phyloP scores from a whole-genome alignment of 1,140 invertebrate species.

The Sitophilus oryzae region DNA sequence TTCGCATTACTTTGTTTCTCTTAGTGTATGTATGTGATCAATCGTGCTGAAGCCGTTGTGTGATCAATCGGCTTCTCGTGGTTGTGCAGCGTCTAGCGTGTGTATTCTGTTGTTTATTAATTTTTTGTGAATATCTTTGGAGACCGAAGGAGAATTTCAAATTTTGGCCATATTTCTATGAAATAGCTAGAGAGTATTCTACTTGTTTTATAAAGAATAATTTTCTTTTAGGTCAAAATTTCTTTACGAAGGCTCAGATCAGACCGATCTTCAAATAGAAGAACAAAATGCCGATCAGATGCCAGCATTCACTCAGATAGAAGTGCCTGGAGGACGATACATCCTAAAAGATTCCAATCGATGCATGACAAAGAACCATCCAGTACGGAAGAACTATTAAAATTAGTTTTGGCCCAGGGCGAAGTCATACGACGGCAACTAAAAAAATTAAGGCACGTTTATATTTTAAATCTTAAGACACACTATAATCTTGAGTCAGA shows the following conservation, averaged over 20 bases:
- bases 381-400: conserved; percentile 62
- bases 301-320: conserved; percentile 39
- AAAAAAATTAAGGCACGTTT: conserved; percentile 54
- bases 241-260: conserved; percentile 39
- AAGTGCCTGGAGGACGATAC: conserved; percentile 40
- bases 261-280: conserved; percentile 31
- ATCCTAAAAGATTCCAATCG: conserved; percentile 39
- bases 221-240: conserved; percentile 40
- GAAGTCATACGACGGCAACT: conserved; percentile 72
- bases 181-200: too few relatives aligned
- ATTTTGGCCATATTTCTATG: too few relatives aligned
- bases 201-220: too few relatives aligned
- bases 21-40: too few relatives aligned
- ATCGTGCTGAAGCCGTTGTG: too few relatives aligned
- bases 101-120: too few relatives aligned
- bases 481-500: too few relatives aligned
- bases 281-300: conserved; percentile 37
- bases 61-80: too few relatives aligned
- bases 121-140: too few relatives aligned
- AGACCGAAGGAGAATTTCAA: too few relatives aligned
- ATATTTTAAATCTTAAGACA: conserved; percentile 39
- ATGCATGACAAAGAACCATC: conserved; percentile 44
- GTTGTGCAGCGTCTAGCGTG: too few relatives aligned
- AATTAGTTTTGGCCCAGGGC: conserved; percentile 73
- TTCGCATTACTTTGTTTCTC: too few relatives aligned